A percentile compares a stretch with the other conserved stretches of the same genome.
phyloP scores from a whole-genome alignment of 2,888 invertebrate genomes.

The Drosophila ustulata region DNA sequence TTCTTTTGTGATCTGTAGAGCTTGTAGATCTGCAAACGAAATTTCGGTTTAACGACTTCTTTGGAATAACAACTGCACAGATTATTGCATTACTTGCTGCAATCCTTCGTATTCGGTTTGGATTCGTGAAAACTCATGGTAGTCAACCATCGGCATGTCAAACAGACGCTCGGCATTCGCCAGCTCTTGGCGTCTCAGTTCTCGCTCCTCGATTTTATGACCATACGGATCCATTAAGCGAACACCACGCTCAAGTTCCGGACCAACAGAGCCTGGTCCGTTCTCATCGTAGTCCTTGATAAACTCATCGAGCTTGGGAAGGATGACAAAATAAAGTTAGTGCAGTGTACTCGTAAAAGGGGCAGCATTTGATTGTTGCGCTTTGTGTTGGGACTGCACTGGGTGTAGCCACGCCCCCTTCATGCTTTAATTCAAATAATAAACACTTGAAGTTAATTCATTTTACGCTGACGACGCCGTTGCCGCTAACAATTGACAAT shows the following conservation, averaged over 20 bases:
- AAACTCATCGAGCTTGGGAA: constrained; percentile 86
- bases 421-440: constrained; percentile 81
- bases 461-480: constrained; percentile 72
- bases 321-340: constrained; percentile 42
- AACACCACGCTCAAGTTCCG: constrained; percentile 90
- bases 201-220: constrained; percentile 88
- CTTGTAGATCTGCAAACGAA: constrained; percentile 87
- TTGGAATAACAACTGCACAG: too few species aligned
- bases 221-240: constrained; percentile 87
- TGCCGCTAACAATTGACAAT: constrained; percentile 79
- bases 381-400: constrained; percentile 22
- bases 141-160: constrained; percentile 94
- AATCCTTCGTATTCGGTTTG: constrained; percentile 89
- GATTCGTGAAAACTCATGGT: constrained; percentile 89
- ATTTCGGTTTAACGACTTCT: not conserved
- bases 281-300: constrained; percentile 90
- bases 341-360: constrained; percentile 51
- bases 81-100: constrained; percentile 85
- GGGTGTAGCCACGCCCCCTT: constrained; percentile 10
- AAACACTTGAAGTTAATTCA: constrained; percentile 84
- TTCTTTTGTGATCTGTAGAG: constrained; percentile 92
- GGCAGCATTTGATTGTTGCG: constrained; percentile 65
- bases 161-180: constrained; percentile 93
- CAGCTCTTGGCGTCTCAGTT: constrained; percentile 87
- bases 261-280: constrained; percentile 93